Evolutionary conservation across 2,797 vertebrate species (phyloP).

Genomic region (Pitangus sulphuratus): DNA sequence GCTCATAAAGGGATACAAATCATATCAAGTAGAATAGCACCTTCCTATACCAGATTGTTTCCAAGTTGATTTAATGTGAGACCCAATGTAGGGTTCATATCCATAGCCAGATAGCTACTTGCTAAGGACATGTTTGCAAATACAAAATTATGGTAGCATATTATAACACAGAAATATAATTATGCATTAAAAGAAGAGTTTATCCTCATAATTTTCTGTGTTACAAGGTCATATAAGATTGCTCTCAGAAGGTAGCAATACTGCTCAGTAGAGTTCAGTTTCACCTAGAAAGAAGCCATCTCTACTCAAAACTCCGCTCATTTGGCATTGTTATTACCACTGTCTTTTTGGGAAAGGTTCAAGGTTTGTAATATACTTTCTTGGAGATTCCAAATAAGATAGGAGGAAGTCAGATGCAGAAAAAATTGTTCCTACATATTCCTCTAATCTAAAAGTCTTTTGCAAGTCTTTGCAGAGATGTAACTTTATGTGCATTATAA

Average conservation of each 20-base stretch:
- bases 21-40: conserved; percentile 39
- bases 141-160: not conserved
- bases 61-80: conserved; percentile 17
- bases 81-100: not conserved
- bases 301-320: not conserved
- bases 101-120: not conserved
- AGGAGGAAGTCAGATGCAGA: not conserved
- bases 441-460: not conserved
- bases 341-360: not conserved
- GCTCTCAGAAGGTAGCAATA: not conserved
- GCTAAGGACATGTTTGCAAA: not conserved
- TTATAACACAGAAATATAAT: not conserved
- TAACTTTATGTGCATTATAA: not conserved
- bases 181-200: not conserved
- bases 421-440: not conserved
- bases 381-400: not conserved
- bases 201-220: not conserved
- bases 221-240: not conserved
- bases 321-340: not conserved
- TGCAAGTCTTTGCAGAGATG: not conserved
- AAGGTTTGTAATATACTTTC: not conserved
- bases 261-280: not conserved
- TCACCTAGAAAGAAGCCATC: not conserved
- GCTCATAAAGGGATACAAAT: conserved; percentile 45
- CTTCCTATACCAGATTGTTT: conserved; percentile 17